These are phyloP conservation scores for Indicator indicator DNA, from an alignment of 2,113 vertebrate genomes.

Conservation along the genomic window DNA sequence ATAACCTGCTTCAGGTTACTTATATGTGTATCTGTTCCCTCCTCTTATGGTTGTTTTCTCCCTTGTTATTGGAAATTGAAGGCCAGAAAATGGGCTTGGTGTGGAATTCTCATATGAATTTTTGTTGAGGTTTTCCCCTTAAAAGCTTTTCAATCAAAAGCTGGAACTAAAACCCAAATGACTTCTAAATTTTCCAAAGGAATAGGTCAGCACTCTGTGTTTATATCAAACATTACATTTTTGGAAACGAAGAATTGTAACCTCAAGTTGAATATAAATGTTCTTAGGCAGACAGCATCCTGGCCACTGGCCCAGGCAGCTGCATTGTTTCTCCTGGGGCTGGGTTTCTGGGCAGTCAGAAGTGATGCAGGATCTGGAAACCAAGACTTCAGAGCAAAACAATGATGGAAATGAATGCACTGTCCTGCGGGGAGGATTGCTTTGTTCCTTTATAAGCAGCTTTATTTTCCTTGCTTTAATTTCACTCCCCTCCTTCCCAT, in stretches of 20 bases:
- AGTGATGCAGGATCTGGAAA: conserved; percentile 34
- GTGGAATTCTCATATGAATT: neutral
- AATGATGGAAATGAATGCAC: neutral
- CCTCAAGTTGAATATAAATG: conserved; percentile 46
- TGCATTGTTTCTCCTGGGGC: conserved; percentile 7
- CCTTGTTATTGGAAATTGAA: conserved; percentile 22
- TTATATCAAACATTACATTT: conserved; percentile 36
- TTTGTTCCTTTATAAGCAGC: neutral
- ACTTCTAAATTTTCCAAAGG: neutral
- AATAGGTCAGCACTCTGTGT: neutral
- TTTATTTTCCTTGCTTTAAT: neutral
- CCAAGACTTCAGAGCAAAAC: conserved; percentile 22
- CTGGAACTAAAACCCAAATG: conserved; percentile 11
- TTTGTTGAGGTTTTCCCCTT: conserved; percentile 16
- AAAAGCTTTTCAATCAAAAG: conserved; percentile 53
- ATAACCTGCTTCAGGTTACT: conserved; percentile 17
- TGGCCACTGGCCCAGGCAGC: conserved; percentile 53
- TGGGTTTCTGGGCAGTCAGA: conserved; percentile 43
- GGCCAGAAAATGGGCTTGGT: neutral
- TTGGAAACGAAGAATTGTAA: conserved; percentile 43
- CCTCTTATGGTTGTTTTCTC: conserved; percentile 4
- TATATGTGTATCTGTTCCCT: neutral
- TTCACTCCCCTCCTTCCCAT: neutral
- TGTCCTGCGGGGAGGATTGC: neutral
- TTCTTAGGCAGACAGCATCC: conserved; percentile 31